A percentile compares a stretch with the other conserved stretches of the same genome.
phyloP scores from a whole-genome alignment of 1,140 invertebrate genomes.

The Lasioglossum baleicum region DNA sequence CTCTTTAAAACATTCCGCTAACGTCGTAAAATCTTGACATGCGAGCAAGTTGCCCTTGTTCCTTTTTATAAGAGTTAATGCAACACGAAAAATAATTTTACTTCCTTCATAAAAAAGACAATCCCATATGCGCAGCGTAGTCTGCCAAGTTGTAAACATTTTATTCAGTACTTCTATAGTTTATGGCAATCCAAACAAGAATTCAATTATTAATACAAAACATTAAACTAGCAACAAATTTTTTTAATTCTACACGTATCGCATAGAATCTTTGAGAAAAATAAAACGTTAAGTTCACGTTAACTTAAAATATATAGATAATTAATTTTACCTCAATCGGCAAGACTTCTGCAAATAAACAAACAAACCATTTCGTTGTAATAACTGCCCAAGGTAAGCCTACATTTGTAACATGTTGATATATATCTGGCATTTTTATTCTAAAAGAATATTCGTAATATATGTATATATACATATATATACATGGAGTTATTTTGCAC shows the following conservation, averaged over 20 bases:
- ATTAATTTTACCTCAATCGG: constrained; percentile 87
- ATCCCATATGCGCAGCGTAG: constrained; percentile 95
- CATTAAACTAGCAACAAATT: constrained; percentile 30
- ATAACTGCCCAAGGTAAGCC: constrained; percentile 92
- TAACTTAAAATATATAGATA: constrained; percentile 11
- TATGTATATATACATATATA: background rate
- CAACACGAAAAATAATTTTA: constrained; percentile 93
- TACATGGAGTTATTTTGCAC: background rate
- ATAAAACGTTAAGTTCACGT: constrained; percentile 1
- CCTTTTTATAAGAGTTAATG: constrained; percentile 88
- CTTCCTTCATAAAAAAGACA: constrained; percentile 96
- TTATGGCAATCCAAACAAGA: constrained; percentile 43
- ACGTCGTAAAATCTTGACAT: constrained; percentile 87
- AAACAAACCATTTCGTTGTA: constrained; percentile 96
- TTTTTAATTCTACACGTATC: constrained; percentile 22
- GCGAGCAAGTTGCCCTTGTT: constrained; percentile 86
- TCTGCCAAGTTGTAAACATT: constrained; percentile 79
- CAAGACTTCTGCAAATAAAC: constrained; percentile 93
- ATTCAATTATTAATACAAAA: constrained; percentile 39
- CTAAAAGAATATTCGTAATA: constrained; percentile 75
- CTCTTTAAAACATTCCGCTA: constrained; percentile 88
- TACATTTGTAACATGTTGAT: constrained; percentile 88
- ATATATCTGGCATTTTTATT: constrained; percentile 88
- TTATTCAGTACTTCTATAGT: constrained; percentile 43
- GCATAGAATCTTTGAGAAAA: constrained; percentile 24